Base-by-base conservation (phyloP, 1,140 invertebrate species). In the Aphaenogaster floridana region DNA sequence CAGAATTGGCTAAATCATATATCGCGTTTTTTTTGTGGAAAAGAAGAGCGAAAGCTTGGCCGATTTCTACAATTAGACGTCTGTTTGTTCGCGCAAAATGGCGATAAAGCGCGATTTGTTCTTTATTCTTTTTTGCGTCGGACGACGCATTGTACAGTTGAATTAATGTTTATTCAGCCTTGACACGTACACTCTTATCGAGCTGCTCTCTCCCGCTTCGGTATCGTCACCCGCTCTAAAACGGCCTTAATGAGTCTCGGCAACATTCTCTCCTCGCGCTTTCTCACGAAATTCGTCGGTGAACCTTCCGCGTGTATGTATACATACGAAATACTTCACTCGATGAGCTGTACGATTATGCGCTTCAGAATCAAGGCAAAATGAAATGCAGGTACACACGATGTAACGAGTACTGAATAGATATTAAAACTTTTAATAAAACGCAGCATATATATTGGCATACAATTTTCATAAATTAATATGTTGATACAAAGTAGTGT, bases 121-220 rank as follows among this genome's bases (percentile, higher is more conserved):
- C 48, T 61, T 61, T 50, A 21, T 61, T 74, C 34, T 83, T 83
- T 76, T 28, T 48, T 28, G 66, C 63, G 17, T 39, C 45, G 45
- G 39, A 6, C 54, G 52, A 9, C 64, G 39, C 79, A 81, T 79
- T 64, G 77, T 81, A 84, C 54, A 61, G 69, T 74, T 74, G 80
- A 50, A 84, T 84, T 84, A 87, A 90, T 89, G 71, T 83, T 89
- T 87, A 87, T 89, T 86, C 71, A 89, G 79, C 89, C 88, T 90
- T 90, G 89, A 90, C 88, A 90, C 88, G 59, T 83, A 90, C 78
- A 21, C 59, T 74, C 77, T 74, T 87, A 89, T 72, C 64, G 88
- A 86, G 77, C 63, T 78, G 63, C 77, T 71, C 77, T 86, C 85
- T 80, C 52, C 13, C 77, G 28, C 50, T 86, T 86, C 77, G 77